phyloP scores from a whole-genome alignment of 2,113 vertebrate genomes.

The Pterocles gutturalis region DNA sequence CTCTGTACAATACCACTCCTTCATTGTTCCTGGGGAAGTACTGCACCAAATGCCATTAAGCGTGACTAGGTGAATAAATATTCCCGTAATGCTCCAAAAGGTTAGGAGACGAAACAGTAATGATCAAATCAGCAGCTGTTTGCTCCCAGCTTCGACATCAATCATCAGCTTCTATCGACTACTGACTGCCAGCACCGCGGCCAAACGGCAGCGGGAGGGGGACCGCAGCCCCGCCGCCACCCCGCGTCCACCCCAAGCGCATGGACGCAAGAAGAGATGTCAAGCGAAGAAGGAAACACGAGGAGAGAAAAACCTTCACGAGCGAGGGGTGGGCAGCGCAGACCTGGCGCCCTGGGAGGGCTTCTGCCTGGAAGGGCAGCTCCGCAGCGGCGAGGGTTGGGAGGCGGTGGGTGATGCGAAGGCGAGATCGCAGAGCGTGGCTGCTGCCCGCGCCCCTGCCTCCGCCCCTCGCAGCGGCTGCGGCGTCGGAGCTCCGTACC shows the following conservation, averaged over 20 bases:
- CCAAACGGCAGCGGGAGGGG: conserved; percentile 29
- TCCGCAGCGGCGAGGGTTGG: fast-evolving
- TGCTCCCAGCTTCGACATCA: conserved; percentile 58
- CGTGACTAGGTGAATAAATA: conserved; percentile 45
- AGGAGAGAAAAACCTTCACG: not conserved
- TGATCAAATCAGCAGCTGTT: conserved; percentile 77
- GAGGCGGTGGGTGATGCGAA: not conserved
- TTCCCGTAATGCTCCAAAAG: conserved; percentile 70
- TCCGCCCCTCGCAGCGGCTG: not conserved
- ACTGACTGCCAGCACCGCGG: conserved; percentile 4
- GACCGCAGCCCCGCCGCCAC: not conserved
- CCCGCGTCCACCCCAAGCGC: not conserved
- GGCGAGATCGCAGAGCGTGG: not conserved
- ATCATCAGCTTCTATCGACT: conserved; percentile 34
- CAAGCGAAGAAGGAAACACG: fast-evolving
- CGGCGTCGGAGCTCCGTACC: not conserved
- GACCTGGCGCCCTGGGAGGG: not conserved
- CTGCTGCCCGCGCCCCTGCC: not conserved
- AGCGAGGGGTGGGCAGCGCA: fast-evolving
- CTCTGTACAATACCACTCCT: not conserved
- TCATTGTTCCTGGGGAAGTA: not conserved
- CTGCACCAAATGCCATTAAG: conserved; percentile 45
- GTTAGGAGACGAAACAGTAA: conserved; percentile 71
- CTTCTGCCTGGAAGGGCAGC: not conserved
- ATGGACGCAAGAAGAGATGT: not conserved